These are phyloP conservation scores for Heterodera schachtii DNA, from an alignment of 1,140 invertebrate genomes.

Conservation along the genomic window DNA sequence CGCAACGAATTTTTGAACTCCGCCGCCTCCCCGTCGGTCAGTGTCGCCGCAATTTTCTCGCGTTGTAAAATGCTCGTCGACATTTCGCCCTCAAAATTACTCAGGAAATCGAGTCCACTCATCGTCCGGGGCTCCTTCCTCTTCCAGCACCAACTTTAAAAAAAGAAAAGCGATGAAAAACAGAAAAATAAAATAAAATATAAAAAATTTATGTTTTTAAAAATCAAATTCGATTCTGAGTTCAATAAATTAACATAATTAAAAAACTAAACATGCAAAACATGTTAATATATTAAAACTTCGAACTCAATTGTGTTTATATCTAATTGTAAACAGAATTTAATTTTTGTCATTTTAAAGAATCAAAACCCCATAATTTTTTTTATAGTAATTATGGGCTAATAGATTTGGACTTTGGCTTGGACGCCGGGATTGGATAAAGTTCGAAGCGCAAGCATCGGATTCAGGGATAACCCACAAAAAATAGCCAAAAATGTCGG, in stretches of 20 bases:
- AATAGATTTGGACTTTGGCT: too few species aligned
- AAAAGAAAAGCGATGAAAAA: too few species aligned
- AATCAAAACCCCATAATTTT: too few species aligned
- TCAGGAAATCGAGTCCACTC: not conserved
- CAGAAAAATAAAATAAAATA: not conserved
- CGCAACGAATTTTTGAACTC: slow-evolving; percentile 11
- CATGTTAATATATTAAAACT: too few species aligned
- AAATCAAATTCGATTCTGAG: not conserved
- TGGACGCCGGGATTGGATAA: too few species aligned
- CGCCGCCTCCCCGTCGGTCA: not conserved
- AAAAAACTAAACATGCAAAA: not conserved
- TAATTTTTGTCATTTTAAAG: too few species aligned
- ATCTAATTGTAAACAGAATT: too few species aligned
- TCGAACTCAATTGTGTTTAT: too few species aligned
- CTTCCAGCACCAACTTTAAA: not conserved
- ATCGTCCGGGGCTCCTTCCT: not conserved
- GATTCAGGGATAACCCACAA: too few species aligned
- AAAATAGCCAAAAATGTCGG: not conserved
- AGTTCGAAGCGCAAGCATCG: too few species aligned
- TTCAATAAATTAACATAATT: too few species aligned
- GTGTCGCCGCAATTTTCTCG: not conserved
- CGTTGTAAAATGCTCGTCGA: not conserved
- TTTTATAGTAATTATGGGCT: too few species aligned
- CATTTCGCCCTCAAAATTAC: slow-evolving; percentile 2
- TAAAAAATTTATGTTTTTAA: not conserved